Percentiles rank a stretch among this genome's conserved stretches.
Conservation (phyloP, 2,888 invertebrate genomes). For the Teleogryllus oceanicus region DNA sequence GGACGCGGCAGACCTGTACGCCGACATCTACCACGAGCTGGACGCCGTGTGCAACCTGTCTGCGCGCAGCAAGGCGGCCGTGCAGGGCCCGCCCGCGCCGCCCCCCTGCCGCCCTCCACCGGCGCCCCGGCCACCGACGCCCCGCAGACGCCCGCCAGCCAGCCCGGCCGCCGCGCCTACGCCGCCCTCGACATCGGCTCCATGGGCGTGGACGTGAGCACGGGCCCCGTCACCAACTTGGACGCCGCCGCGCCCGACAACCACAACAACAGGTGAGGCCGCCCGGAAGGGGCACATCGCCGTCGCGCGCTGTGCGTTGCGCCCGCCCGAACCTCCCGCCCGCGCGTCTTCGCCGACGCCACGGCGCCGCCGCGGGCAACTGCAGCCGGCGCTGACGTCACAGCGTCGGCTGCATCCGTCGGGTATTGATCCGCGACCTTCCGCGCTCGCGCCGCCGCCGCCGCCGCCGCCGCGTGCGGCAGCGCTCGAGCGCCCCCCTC, state of each 20-base stretch:
- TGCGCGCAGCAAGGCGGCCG: conserved; percentile 51
- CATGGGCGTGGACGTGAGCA: conserved; percentile 67
- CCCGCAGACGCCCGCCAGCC: conserved; percentile 48
- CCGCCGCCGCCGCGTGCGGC: conserved; percentile 20
- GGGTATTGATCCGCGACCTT: conserved; percentile 24
- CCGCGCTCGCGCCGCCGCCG: conserved; percentile 18
- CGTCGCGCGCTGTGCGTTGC: conserved; percentile 11
- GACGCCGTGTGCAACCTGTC: conserved; percentile 56
- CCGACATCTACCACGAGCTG: conserved; percentile 66
- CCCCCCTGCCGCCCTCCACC: conserved; percentile 45
- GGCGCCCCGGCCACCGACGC: conserved; percentile 52
- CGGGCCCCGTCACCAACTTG: conserved; percentile 54
- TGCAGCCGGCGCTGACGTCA: conserved; percentile 1
- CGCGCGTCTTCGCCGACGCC: conserved; percentile 11
- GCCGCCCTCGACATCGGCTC: conserved; percentile 64
- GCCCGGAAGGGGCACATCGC: conserved; percentile 18
- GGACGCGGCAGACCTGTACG: conserved; percentile 59
- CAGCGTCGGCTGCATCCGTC: conserved; percentile 21
- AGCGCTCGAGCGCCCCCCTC: not conserved
- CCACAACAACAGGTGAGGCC: conserved; percentile 45
- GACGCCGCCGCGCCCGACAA: conserved; percentile 48
- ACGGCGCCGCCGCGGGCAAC: conserved; percentile 19
- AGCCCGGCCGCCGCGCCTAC: conserved; percentile 57
- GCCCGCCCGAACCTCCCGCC: not conserved
- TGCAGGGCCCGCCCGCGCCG: conserved; percentile 48